Conservation (phyloP, 2,113 vertebrate genomes). For the Corapipo altera region DNA sequence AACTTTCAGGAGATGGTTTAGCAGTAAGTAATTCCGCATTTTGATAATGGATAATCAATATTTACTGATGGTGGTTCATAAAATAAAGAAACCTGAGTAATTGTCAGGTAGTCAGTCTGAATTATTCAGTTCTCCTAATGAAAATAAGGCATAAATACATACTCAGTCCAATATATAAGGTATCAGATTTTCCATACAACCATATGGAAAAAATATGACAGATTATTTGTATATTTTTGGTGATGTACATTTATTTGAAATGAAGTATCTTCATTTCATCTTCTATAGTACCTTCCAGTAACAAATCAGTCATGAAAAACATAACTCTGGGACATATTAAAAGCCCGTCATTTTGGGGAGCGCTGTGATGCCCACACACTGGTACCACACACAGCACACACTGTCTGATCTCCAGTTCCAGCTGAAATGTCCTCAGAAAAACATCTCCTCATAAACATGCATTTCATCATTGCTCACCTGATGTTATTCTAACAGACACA, state of each 20-base stretch:
- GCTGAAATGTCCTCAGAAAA: neutral
- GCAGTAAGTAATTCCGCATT: neutral
- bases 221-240: neutral
- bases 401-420: neutral
- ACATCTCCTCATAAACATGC: neutral
- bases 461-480: neutral
- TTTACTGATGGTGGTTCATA: neutral
- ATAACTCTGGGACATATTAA: neutral
- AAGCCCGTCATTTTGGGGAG: neutral
- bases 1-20: neutral
- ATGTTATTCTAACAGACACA: neutral
- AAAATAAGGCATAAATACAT: neutral
- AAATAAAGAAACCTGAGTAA: neutral
- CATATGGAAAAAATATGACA: neutral
- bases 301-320: neutral
- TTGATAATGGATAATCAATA: neutral
- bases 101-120: neutral
- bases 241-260: neutral
- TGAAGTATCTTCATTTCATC: neutral
- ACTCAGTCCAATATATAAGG: neutral
- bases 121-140: neutral
- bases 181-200: neutral
- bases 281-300: neutral
- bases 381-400: neutral
- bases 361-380: too few species aligned